Conservation (phyloP, 2,113 vertebrate species). For the Cyanoderma ruficeps region DNA sequence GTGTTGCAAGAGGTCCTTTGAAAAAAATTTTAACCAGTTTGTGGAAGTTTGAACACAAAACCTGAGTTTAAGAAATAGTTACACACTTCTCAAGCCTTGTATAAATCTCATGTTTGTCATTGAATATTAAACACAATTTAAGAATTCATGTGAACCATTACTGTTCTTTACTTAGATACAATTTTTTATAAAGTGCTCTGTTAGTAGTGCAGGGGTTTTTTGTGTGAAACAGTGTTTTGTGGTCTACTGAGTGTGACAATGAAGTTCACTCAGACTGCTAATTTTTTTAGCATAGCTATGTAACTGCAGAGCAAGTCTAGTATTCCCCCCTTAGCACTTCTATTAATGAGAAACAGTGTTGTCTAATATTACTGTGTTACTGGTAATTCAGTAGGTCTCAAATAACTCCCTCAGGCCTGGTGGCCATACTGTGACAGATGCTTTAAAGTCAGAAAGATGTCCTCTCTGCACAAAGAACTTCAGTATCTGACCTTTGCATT, state of each 20-base stretch:
- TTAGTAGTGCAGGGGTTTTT: neutral
- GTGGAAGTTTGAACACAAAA: neutral
- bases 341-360: conserved; percentile 48
- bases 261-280: neutral
- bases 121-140: neutral
- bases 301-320: neutral
- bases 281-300: neutral
- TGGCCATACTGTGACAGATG: neutral
- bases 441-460: conserved; percentile 10
- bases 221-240: neutral
- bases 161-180: neutral
- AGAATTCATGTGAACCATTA: neutral
- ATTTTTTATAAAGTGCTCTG: neutral
- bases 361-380: conserved; percentile 3
- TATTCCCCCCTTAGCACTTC: conserved; percentile 10
- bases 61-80: neutral
- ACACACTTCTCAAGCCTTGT: neutral
- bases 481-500: neutral
- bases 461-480: neutral
- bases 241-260: neutral
- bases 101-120: neutral
- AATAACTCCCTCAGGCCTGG: conserved; percentile 18
- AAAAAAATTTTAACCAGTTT: neutral
- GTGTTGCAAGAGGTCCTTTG: neutral
- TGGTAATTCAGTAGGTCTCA: conserved; percentile 17